Percentiles rank a stretch among this genome's conserved stretches.
phyloP scores from a whole-genome alignment of 2,797 vertebrate genomes.

The Adrianichthys oophorus region DNA sequence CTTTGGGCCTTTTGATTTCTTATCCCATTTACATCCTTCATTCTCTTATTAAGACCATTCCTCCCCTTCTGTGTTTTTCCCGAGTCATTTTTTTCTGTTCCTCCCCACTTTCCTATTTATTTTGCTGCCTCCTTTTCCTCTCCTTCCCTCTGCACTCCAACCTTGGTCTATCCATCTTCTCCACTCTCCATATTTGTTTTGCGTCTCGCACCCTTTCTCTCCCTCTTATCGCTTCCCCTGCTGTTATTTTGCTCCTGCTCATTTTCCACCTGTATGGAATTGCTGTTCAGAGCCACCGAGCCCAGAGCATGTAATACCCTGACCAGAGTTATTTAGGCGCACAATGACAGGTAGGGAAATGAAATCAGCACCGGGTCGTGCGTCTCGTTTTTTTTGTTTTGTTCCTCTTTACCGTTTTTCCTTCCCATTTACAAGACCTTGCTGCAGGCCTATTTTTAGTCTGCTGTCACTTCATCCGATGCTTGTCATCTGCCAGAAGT shows the following conservation, averaged over 20 bases:
- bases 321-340: constrained; percentile 71
- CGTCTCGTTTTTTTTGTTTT: constrained; percentile 48
- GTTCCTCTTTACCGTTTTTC: constrained; percentile 59
- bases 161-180: constrained; percentile 31
- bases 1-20: constrained; percentile 21
- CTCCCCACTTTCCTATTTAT: constrained; percentile 23
- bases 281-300: constrained; percentile 51
- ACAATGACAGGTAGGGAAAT: constrained; percentile 72
- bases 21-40: constrained; percentile 46
- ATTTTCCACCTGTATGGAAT: constrained; percentile 65
- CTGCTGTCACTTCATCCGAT: constrained; percentile 53
- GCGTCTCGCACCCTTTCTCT: constrained; percentile 9
- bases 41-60: constrained; percentile 44
- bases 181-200: constrained; percentile 36
- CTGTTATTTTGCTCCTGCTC: constrained; percentile 39
- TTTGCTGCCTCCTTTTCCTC: constrained; percentile 7
- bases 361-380: constrained; percentile 63
- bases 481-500: constrained; percentile 55
- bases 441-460: constrained; percentile 72
- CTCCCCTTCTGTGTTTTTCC: constrained; percentile 14
- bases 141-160: not conserved
- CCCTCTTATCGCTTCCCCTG: constrained; percentile 30
- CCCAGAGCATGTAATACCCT: constrained; percentile 61
- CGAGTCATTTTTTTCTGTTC: constrained; percentile 1
- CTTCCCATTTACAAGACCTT: constrained; percentile 60